Percentiles rank a stretch among this genome's conserved stretches.
Conservation (phyloP, 2,888 invertebrate species). For the Eristalis tenax region DNA sequence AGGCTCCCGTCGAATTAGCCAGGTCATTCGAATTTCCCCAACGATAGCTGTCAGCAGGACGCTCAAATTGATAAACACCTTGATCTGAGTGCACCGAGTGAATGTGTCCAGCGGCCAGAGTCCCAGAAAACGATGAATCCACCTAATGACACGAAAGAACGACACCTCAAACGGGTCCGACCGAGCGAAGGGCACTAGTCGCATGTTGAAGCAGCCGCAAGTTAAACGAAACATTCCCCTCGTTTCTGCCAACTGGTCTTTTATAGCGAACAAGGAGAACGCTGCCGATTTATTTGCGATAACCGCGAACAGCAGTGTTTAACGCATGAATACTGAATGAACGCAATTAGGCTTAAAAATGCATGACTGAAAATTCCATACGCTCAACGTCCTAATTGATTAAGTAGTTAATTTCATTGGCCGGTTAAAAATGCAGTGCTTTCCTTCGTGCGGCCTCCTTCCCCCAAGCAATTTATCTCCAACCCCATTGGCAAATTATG, state of each 20-base stretch:
- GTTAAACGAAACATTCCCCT: background rate
- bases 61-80: slow-evolving; percentile 22
- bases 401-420: background rate
- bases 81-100: background rate
- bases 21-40: slow-evolving; percentile 45
- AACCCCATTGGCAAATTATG: background rate
- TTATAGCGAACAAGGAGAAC: background rate
- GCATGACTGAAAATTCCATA: background rate
- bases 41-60: slow-evolving; percentile 45
- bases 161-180: slow-evolving; percentile 28
- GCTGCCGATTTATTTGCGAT: background rate
- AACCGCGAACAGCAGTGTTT: background rate
- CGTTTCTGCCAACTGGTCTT: too few relatives aligned
- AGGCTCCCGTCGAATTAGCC: slow-evolving; percentile 23
- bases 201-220: background rate
- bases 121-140: slow-evolving; percentile 24
- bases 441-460: background rate
- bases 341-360: background rate
- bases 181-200: background rate
- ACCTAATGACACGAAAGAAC: slow-evolving; percentile 30
- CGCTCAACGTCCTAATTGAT: background rate
- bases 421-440: background rate
- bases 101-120: slow-evolving; percentile 41
- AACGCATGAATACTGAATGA: background rate
- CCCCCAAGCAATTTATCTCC: background rate